Conservation (phyloP, 1,140 invertebrate genomes). For the Cydia strobilella region DNA sequence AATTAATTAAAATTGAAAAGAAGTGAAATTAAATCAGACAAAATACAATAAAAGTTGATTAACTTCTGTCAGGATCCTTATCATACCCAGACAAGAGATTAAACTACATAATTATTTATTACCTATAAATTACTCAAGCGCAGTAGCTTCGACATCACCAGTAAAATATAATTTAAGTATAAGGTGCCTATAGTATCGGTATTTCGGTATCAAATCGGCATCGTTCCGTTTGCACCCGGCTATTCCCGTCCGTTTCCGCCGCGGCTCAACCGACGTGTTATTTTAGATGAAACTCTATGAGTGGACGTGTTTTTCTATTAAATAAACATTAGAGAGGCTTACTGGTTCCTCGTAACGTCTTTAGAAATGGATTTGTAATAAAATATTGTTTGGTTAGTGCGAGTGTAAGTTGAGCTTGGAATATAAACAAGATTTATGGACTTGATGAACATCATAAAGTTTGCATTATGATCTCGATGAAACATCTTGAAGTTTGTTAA, state of each 20-base stretch:
- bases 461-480: not conserved
- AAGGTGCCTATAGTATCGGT: constrained; percentile 18
- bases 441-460: not conserved
- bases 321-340: constrained; percentile 22
- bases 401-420: not conserved
- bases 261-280: constrained; percentile 34
- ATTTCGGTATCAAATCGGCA: constrained; percentile 39
- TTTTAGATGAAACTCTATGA: constrained; percentile 26
- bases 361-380: constrained; percentile 12
- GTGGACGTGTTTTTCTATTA: constrained; percentile 30
- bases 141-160: not conserved
- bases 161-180: not conserved
- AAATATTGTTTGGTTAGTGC: constrained; percentile 24
- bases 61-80: no score
- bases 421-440: constrained; percentile 1
- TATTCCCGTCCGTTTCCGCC: constrained; percentile 50
- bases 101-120: no score
- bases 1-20: no score
- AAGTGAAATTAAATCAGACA: no score
- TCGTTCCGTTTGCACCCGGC: constrained; percentile 37
- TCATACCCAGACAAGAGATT: no score
- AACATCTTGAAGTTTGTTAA: not conserved
- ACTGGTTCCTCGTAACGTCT: constrained; percentile 2
- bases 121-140: constrained; percentile 7
- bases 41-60: no score